phyloP scores from a whole-genome alignment of 1,140 invertebrate species.

The Drosophila neocordata region DNA sequence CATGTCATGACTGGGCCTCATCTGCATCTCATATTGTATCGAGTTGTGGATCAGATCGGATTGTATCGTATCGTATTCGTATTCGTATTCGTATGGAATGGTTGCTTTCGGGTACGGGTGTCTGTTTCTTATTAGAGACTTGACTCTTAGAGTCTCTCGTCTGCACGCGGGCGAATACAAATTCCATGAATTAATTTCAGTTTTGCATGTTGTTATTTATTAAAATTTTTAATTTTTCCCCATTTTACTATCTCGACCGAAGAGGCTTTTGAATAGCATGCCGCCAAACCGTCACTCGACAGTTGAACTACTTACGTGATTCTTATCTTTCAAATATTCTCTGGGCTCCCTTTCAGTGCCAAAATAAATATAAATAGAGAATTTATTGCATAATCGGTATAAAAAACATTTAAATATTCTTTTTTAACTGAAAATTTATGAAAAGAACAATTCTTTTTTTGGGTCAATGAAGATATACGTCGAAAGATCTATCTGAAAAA shows the following conservation, averaged over 20 bases:
- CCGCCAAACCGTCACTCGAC: constrained; percentile 52
- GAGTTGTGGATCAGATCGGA: constrained; percentile 20
- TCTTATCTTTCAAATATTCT: constrained; percentile 39
- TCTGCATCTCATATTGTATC: constrained; percentile 76
- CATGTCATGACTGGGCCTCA: constrained; percentile 63
- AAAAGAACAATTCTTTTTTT: background rate
- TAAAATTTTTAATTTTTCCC: constrained; percentile 67
- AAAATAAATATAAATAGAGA: background rate
- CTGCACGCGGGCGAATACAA: constrained; percentile 63
- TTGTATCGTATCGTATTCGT: constrained; percentile 27
- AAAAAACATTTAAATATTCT: background rate
- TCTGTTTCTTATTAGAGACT: constrained; percentile 74
- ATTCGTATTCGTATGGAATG: constrained; percentile 41
- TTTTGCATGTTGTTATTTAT: constrained; percentile 82
- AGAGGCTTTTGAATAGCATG: constrained; percentile 47
- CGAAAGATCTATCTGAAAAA: too few species aligned
- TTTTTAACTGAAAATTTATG: background rate
- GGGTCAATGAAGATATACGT: too few species aligned
- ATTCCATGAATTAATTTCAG: constrained; percentile 82
- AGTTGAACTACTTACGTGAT: constrained; percentile 43
- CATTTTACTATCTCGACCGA: constrained; percentile 28
- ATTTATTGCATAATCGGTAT: background rate
- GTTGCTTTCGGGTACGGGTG: constrained; percentile 54
- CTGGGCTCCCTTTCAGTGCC: background rate
- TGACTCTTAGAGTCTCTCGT: constrained; percentile 11